A percentile compares a stretch with the other conserved stretches of the same genome.
phyloP scores from a whole-genome alignment of 2,888 invertebrate genomes.

The Scelioninae gen. 1 region DNA sequence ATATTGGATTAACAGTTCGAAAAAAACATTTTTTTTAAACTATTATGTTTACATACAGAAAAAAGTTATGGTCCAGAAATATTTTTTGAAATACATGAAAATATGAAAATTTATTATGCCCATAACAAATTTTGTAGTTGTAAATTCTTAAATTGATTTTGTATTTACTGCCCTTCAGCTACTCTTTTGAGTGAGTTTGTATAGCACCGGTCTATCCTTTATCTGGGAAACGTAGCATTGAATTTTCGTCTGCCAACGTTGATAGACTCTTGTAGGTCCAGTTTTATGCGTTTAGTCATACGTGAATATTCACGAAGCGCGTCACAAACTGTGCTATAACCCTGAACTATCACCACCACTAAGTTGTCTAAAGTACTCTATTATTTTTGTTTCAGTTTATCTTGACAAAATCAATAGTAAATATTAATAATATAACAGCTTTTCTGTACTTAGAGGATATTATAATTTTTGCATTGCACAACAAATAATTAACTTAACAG shows the following conservation, averaged over 20 bases:
- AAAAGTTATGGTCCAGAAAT: no score
- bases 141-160: no score
- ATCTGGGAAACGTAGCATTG: conserved; percentile 12
- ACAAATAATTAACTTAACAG: no score
- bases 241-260: conserved; percentile 20
- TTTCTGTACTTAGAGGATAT: neutral
- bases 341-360: neutral
- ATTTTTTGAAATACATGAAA: no score
- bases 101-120: no score
- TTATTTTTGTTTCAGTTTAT: conserved; percentile 4
- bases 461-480: no score
- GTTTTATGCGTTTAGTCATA: conserved; percentile 42
- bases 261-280: conserved; percentile 29
- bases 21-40: no score
- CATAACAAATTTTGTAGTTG: no score
- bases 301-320: conserved; percentile 45
- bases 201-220: conserved; percentile 13
- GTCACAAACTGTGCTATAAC: conserved; percentile 30
- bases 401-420: conserved; percentile 6
- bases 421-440: neutral
- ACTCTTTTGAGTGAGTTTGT: no score
- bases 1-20: no score
- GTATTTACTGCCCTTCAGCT: no score
- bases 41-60: no score
- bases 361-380: conserved; percentile 3